Evolutionary conservation across 2,113 vertebrate genomes (phyloP).

Genomic region (Indri indri): DNA sequence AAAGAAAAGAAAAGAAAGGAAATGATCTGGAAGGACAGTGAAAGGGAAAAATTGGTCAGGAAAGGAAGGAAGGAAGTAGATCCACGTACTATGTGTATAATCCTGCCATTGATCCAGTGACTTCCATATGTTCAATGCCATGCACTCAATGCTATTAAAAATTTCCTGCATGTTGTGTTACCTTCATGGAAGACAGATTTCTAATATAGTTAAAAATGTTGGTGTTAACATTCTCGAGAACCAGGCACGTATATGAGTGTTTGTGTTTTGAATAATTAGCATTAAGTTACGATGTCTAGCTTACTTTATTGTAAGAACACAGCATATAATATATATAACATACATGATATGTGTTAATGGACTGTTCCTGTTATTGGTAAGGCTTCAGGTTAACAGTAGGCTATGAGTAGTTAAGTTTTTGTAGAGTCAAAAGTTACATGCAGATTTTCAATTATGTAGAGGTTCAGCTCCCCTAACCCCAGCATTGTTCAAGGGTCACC

Average conservation of each 20-base stretch:
- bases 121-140: too few species aligned
- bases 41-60: neutral
- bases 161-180: neutral
- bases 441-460: neutral
- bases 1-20: neutral
- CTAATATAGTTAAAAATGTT: neutral
- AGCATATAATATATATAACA: neutral
- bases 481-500: neutral
- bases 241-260: too few species aligned
- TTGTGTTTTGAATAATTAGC: neutral
- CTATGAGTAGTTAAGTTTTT: neutral
- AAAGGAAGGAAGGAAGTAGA: neutral
- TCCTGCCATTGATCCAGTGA: neutral
- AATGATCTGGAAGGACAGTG: neutral
- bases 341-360: neutral
- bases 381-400: neutral
- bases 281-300: neutral
- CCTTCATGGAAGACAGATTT: neutral
- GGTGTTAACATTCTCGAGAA: neutral
- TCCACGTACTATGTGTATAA: neutral
- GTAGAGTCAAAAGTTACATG: neutral
- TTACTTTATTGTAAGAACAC: neutral
- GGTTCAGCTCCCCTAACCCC: neutral
- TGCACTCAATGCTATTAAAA: too few species aligned
- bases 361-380: neutral